Evolutionary conservation across 2,113 vertebrate species (phyloP).

Genomic region (Indri indri): DNA sequence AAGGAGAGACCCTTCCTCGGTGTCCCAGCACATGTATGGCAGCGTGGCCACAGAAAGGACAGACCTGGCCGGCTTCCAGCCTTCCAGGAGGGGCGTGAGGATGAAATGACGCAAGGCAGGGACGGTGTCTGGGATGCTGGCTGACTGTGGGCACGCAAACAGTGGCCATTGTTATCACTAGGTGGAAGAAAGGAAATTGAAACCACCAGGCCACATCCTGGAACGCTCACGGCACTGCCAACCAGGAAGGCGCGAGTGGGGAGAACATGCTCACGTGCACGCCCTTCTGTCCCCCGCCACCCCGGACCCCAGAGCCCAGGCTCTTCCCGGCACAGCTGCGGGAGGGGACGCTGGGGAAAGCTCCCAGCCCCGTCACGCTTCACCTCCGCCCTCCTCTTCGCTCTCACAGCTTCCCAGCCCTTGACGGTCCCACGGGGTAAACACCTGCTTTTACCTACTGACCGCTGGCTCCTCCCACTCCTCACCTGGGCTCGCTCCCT

Average conservation of each 20-base stretch:
- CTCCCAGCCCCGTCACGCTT: no score
- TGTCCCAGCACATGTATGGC: neutral
- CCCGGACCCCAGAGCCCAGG: neutral
- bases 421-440: neutral
- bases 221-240: neutral
- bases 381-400: neutral
- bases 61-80: neutral
- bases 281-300: neutral
- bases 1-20: neutral
- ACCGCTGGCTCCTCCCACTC: neutral
- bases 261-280: neutral
- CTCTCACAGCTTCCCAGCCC: neutral
- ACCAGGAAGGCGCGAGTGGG: neutral
- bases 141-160: neutral
- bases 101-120: neutral
- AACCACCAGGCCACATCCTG: neutral
- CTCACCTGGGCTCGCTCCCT: neutral
- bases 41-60: neutral
- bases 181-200: conserved; percentile 13
- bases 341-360: neutral
- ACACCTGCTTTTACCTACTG: neutral
- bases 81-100: neutral
- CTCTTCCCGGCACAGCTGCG: neutral
- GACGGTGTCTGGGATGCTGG: neutral
- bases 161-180: neutral